Conservation (phyloP, 2,888 invertebrate genomes). For the Pocota personata region DNA sequence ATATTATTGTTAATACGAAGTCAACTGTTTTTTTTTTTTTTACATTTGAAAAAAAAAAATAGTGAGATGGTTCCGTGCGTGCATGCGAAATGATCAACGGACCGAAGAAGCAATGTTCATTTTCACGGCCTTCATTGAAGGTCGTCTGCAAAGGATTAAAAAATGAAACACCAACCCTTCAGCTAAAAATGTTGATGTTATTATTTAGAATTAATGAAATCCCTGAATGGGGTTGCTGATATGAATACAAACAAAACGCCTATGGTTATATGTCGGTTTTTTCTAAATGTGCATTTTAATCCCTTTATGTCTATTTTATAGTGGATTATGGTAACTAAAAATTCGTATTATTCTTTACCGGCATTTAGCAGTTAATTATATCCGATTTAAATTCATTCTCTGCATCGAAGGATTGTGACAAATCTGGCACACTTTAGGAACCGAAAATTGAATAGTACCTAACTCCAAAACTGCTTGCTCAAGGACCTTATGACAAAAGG, state of each 20-base stretch:
- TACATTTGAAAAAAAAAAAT: not conserved
- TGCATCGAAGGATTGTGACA: slow-evolving; percentile 14
- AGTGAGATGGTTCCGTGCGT: not conserved
- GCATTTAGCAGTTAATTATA: slow-evolving; percentile 46
- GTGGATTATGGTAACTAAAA: slow-evolving; percentile 29
- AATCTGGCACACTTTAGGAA: slow-evolving; percentile 41
- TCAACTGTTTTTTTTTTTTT: slow-evolving; percentile 34
- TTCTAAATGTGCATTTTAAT: slow-evolving; percentile 33
- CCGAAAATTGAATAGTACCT: not conserved
- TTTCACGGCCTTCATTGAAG: slow-evolving; percentile 29
- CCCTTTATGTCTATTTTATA: slow-evolving; percentile 38
- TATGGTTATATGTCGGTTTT: not conserved
- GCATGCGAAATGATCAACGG: slow-evolving; percentile 51
- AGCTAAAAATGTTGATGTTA: slow-evolving; percentile 53
- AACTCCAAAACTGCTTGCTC: slow-evolving; percentile 6
- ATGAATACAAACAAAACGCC: slow-evolving; percentile 57
- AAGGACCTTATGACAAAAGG: slow-evolving; percentile 20
- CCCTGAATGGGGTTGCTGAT: slow-evolving; percentile 48
- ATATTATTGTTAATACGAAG: slow-evolving; percentile 63
- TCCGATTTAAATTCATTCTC: slow-evolving; percentile 37
- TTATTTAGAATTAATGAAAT: slow-evolving; percentile 63
- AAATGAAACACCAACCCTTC: slow-evolving; percentile 25
- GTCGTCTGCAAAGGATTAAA: slow-evolving; percentile 32
- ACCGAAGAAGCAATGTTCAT: slow-evolving; percentile 31
- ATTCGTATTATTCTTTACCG: slow-evolving; percentile 3